Evolutionary conservation across 2,888 invertebrate species (phyloP), one percentile per base, ranked within the genome.

Genomic region (Napeogenes inachia): DNA sequence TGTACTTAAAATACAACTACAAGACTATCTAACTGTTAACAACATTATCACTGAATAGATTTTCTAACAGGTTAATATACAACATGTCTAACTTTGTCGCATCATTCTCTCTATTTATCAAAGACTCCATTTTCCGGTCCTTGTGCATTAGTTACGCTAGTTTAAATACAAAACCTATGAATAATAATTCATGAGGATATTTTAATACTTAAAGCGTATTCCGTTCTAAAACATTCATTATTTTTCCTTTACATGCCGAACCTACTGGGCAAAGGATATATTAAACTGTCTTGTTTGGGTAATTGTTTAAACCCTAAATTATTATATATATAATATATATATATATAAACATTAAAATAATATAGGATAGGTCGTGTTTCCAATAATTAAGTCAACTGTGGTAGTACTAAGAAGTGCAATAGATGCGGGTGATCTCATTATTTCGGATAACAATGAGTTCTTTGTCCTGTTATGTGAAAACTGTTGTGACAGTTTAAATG

Each of bases 341-440:
- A 50, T 50, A 50, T 47, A 47, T 6, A 3, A 42, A 47, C 21
- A 4, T 3, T 50, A 50, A n/a, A 13, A 30, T 50, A 50, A 50
- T 30, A 30, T 50, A 30, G 8, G 30, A 50, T 50, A 50, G 21
- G 6, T 30, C 30, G n/a, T 6, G 30, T 21, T 50, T 50, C 50
- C 4, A 30, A 50, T 54, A 54, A 57, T 62, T 82, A 79, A 82
- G 74, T 80, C 79, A 80, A 76, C 67, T 77, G 64, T 81, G 69
- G 73, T 66, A 73, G 82, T 80, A 80, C 81, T 71, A 63, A 70
- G 73, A 75, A 74, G 56, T 58, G 53, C 63, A 54, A 53, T 69
- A 67, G 68, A 83, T 85, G 83, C 83, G 84, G 84, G 85, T 81
- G 83, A 84, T 79, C 74, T 83, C 83, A 84, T 74, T 73, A 68